phyloP scores from a whole-genome alignment of 1,140 invertebrate genomes.

The Pogonomyrmex barbatus region DNA sequence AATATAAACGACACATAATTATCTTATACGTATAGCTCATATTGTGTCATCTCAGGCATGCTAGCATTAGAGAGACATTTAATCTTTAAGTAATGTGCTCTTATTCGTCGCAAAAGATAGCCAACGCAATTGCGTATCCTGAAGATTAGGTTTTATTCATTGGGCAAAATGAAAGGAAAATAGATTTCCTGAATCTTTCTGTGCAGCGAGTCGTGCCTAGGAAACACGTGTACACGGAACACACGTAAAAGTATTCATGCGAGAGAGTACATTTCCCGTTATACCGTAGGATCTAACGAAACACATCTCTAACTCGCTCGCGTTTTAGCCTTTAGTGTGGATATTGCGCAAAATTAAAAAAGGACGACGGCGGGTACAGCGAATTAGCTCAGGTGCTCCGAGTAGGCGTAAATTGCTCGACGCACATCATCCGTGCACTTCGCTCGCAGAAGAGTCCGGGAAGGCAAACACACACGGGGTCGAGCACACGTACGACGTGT shows the following conservation, averaged over 20 bases:
- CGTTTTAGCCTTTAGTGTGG: constrained; percentile 48
- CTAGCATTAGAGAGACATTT: constrained; percentile 23
- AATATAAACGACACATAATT: constrained; percentile 34
- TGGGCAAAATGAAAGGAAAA: constrained; percentile 67
- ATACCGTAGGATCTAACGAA: neutral
- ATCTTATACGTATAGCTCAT: constrained; percentile 17
- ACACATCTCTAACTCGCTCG: constrained; percentile 60
- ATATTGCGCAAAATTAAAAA: constrained; percentile 66
- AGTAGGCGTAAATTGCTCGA: constrained; percentile 74
- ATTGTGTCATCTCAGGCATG: neutral
- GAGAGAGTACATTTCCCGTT: neutral
- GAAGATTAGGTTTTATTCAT: constrained; percentile 58
- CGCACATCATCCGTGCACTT: constrained; percentile 65
- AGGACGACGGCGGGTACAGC: constrained; percentile 26
- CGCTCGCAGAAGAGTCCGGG: constrained; percentile 33
- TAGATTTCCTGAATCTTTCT: constrained; percentile 53
- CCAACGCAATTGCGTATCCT: constrained; percentile 30
- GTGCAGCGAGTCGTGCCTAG: neutral
- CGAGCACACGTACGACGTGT: constrained; percentile 49
- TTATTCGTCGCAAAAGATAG: constrained; percentile 56
- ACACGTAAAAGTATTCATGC: constrained; percentile 5
- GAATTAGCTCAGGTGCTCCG: constrained; percentile 70
- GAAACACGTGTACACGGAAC: neutral
- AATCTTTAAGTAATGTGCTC: constrained; percentile 27
- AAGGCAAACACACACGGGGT: constrained; percentile 6